phyloP scores from a whole-genome alignment of 2,797 vertebrate genomes.

The Intellagama lesueurii region DNA sequence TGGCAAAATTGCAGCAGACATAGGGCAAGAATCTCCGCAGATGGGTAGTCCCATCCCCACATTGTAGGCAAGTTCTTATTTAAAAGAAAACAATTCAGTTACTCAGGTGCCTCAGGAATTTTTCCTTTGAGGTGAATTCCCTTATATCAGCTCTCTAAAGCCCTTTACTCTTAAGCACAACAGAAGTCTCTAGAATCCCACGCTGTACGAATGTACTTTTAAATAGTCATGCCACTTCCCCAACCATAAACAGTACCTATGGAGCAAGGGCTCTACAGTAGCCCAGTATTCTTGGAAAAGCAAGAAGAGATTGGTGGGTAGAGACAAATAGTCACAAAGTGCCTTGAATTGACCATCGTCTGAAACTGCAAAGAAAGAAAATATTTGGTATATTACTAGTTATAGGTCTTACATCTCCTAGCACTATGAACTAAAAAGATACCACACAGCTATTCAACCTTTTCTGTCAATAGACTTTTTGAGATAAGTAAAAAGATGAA shows the following conservation, averaged over 20 bases:
- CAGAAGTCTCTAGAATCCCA: background rate
- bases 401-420: background rate
- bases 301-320: slow-evolving; percentile 93
- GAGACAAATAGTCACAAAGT: slow-evolving; percentile 91
- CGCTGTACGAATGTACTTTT: background rate
- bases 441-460: background rate
- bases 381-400: slow-evolving; percentile 24
- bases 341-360: slow-evolving; percentile 87
- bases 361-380: slow-evolving; percentile 79
- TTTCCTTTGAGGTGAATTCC: background rate
- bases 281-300: slow-evolving; percentile 93
- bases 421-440: background rate
- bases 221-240: background rate
- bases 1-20: background rate
- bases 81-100: background rate
- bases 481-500: background rate
- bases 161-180: background rate
- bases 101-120: background rate
- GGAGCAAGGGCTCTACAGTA: slow-evolving; percentile 84
- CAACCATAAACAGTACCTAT: slow-evolving; percentile 80
- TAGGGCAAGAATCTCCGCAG: background rate
- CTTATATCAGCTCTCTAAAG: background rate
- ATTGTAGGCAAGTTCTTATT: background rate
- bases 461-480: background rate
- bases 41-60: background rate